phyloP scores from a whole-genome alignment of 2,797 vertebrate species.

The Manis pentadactyla region DNA sequence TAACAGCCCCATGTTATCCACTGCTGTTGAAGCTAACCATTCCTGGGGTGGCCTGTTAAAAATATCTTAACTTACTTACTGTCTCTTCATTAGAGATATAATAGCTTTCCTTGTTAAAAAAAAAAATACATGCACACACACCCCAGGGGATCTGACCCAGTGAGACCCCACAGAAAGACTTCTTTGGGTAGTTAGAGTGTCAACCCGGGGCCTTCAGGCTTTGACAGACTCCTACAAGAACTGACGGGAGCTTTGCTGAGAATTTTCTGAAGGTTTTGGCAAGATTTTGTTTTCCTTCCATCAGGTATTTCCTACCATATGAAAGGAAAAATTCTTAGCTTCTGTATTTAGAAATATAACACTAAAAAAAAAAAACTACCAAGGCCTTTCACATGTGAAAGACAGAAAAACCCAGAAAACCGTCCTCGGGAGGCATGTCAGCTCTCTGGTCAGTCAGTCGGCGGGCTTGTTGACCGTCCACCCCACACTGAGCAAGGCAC shows the following conservation, averaged over 20 bases:
- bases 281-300: conserved; percentile 65
- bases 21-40: neutral
- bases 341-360: conserved; percentile 67
- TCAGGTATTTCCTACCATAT: conserved; percentile 51
- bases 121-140: neutral
- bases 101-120: conserved; percentile 67
- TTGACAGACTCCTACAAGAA: conserved; percentile 55
- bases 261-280: conserved; percentile 69
- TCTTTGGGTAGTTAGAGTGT: conserved; percentile 73
- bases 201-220: conserved; percentile 16
- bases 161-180: conserved; percentile 66
- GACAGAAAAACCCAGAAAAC: conserved; percentile 5
- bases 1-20: neutral
- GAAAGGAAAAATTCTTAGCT: conserved; percentile 59
- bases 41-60: neutral
- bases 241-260: conserved; percentile 53
- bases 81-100: conserved; percentile 72
- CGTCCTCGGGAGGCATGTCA: neutral
- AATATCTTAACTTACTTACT: conserved; percentile 23
- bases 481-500: neutral
- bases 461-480: neutral
- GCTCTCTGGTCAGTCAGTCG: neutral
- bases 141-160: neutral
- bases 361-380: neutral
- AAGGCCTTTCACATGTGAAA: neutral